Evolutionary conservation across 2,797 vertebrate species (phyloP), one percentile per base, ranked within the genome.

Genomic region (Gouania willdenowi): DNA sequence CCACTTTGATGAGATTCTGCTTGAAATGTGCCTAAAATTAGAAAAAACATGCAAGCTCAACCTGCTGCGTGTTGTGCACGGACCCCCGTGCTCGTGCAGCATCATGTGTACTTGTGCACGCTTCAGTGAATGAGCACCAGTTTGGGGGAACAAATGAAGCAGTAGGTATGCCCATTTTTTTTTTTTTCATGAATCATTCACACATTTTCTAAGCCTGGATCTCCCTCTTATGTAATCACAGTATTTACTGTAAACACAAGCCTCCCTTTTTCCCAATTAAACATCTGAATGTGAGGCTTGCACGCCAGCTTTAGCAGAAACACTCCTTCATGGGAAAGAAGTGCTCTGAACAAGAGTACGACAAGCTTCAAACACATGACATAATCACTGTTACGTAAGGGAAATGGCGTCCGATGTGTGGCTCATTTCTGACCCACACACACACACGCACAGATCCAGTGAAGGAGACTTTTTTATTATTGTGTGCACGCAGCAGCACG

Each of bases 381-480:
- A 83, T 87, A 83, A 83, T 73, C 52, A 37, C 24, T 46, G 40
- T 85, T 83, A 68, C 32, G 16, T 77, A 85, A 84, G 59, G 51
- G 45, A 66, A 38, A 25, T 37, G 58, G 41, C 53, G 40, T 49
- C 2, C 22, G 58, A 62, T 55, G 66, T 69, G 71, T 78, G 66
- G 56, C 32, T 67, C 7, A 1, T 55, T 62, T 66, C 48, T 70
- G 68, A 76, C 71, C 60, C 51, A 46, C 5, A 52, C 60, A 64
- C 35, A 21, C 51, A 46, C 5, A 52, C 60, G 64, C 35, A 21
- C 20, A 33, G 55, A 26, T 49, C 12, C 19, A 19, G 34, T 26
- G 44, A 29, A 35, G 40, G 25, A 51, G 34, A 50, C 36, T 30
- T 51, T 42, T 74, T 69, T 69, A 60, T 66, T 63, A 73, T 77